Evolutionary conservation across 2,888 invertebrate genomes (phyloP), one percentile per base, ranked within the genome.

Genomic region (Lumbricus terrestris): DNA sequence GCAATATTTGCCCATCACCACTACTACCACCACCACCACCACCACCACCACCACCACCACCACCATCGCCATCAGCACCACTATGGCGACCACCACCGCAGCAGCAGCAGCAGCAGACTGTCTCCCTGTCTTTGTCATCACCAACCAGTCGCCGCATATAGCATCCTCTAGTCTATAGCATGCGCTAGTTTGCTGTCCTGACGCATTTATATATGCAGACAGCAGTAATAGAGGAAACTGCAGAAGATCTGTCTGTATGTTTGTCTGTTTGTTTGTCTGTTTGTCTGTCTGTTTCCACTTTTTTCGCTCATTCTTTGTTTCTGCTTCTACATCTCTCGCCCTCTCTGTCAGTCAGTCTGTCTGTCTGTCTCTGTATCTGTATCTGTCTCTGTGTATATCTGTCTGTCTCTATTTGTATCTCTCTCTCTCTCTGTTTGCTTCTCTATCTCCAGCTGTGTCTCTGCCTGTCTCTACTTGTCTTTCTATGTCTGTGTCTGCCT

Each of bases 351-450:
- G 8, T 85, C 35, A 23, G n/a, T 20, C 13, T 34, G 34, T 85
- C 0, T 33, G 8, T n/a, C 4, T 11, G 20, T 69, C 29, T n/a
- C 8, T 69, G 29, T 13, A 0, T 69, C 29, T n/a, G n/a, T 69
- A 1, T 35, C 35, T 85, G 16, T 6, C 23, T 82, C n/a, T 89
- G 37, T 8, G 2, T 89, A 33, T 89, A 5, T 69, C 35, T 89
- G 82, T 89, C 37, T 89, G 89, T 89, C 69, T 69, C 82, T 89
- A n/a, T n/a, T 15, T 89, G 6, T 89, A 13, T 89, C 82, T 34
- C 82, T 82, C 33, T n/a, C 82, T 29, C n/a, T 82, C 20, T 82
- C 4, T 82, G n/a, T n/a, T n/a, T n/a, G n/a, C n/a, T n/a, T n/a
- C n/a, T 29, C n/a, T 82, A 3, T 82, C 4, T 82, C n/a, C n/a